Conservation (phyloP, 2,888 invertebrate genomes). For the Temnothorax unifasciatus region DNA sequence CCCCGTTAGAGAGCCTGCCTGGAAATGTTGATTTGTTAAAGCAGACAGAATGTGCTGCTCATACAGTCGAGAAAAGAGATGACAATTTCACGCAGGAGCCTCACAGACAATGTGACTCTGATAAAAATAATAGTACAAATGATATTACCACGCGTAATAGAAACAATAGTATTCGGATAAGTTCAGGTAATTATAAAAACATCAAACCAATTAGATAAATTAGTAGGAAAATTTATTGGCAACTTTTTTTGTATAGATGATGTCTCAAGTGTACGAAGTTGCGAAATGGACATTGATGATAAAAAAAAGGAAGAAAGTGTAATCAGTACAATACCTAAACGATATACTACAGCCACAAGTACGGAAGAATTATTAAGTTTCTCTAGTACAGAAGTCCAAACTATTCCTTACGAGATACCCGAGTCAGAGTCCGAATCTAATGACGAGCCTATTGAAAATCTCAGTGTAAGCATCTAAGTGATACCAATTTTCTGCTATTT, state of each 20-base stretch:
- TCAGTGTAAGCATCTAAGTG: conserved; percentile 79
- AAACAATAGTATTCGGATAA: conserved; percentile 1
- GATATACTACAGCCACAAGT: conserved; percentile 81
- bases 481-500: conserved; percentile 14
- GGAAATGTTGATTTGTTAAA: conserved; percentile 60
- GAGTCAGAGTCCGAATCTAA: conserved; percentile 79
- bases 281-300: conserved; percentile 54
- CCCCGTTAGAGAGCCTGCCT: conserved; percentile 82
- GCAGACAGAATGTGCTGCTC: background rate
- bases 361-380: conserved; percentile 81
- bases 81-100: conserved; percentile 16
- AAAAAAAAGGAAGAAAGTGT: conserved; percentile 25
- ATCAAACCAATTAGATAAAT: background rate
- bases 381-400: conserved; percentile 83
- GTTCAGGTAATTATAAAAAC: conserved; percentile 17
- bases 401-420: conserved; percentile 78
- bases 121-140: conserved; percentile 35
- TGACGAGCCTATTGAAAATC: conserved; percentile 83
- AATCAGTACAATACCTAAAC: conserved; percentile 5
- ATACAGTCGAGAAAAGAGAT: conserved; percentile 42
- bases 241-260: conserved; percentile 11
- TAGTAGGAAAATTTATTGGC: background rate
- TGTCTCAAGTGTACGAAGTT: conserved; percentile 33
- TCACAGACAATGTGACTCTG: conserved; percentile 3
- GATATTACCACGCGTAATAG: background rate